Evolutionary conservation across 2,797 vertebrate genomes (phyloP).

Genomic region (Octomys mimax): DNA sequence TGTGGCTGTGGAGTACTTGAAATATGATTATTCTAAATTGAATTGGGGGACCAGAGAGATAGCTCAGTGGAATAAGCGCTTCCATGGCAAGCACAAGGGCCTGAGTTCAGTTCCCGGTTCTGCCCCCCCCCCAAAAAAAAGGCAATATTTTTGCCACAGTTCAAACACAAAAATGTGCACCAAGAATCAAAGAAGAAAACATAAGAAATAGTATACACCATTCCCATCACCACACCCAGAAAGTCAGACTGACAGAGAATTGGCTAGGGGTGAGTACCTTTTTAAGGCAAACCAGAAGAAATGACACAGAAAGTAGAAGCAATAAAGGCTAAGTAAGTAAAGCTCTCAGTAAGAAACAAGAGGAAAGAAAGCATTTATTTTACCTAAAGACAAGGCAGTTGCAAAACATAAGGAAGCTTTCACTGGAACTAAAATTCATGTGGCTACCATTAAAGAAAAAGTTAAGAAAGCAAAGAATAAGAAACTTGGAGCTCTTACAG

Average conservation of each 20-base stretch:
- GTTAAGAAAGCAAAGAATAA: constrained; percentile 96
- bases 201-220: no score
- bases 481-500: constrained; percentile 95
- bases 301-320: constrained; percentile 91
- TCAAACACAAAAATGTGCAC: no score
- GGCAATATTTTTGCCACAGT: no score
- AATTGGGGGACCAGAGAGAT: no score
- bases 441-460: constrained; percentile 96
- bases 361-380: constrained; percentile 96
- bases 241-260: constrained; percentile 94
- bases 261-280: constrained; percentile 98
- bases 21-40: background rate
- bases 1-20: background rate
- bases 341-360: constrained; percentile 93
- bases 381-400: constrained; percentile 95
- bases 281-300: constrained; percentile 90
- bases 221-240: no score
- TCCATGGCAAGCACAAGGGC: no score
- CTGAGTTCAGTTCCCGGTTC: no score
- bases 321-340: constrained; percentile 96
- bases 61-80: no score
- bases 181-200: no score
- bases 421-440: constrained; percentile 93
- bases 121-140: no score
- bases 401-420: constrained; percentile 91